These are phyloP conservation scores for Pentamera pediparva DNA, from an alignment of 53 echinoderm and acorn worm species.

Conservation along the genomic window DNA sequence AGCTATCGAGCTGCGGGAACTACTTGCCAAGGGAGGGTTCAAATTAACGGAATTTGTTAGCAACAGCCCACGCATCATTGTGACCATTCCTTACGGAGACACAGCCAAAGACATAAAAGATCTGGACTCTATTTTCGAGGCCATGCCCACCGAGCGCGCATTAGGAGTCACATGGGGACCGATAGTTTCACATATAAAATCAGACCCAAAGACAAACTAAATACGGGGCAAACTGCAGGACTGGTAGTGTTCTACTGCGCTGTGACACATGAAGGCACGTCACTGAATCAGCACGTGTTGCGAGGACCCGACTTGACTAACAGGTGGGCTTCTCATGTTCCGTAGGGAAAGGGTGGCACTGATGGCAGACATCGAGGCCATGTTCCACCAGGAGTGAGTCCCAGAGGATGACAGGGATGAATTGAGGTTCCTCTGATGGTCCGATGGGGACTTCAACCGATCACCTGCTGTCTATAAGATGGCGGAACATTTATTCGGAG, in stretches of 20 bases:
- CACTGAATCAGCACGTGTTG: constrained; percentile 27
- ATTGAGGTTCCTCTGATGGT: constrained; percentile 60
- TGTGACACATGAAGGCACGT: neutral
- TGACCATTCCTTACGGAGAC: constrained; percentile 36
- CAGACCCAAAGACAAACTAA: constrained; percentile 5
- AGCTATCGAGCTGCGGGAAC: constrained; percentile 9
- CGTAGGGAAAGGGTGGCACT: constrained; percentile 43
- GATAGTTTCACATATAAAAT: constrained; percentile 24
- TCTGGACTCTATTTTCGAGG: constrained; percentile 40
- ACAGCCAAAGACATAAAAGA: constrained; percentile 27
- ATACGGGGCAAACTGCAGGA: constrained; percentile 27
- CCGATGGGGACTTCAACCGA: constrained; percentile 11
- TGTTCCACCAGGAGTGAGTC: constrained; percentile 63
- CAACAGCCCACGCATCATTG: constrained; percentile 36
- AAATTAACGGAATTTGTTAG: constrained; percentile 51
- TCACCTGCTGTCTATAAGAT: constrained; percentile 43
- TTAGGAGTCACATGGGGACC: constrained; percentile 6
- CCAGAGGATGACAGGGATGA: constrained; percentile 34
- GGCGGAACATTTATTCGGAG: constrained; percentile 67
- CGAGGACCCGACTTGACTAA: constrained; percentile 42
- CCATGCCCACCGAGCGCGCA: constrained; percentile 37
- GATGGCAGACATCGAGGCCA: constrained; percentile 52
- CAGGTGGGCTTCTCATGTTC: constrained; percentile 19
- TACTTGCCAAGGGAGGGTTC: constrained; percentile 41
- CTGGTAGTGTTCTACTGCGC: constrained; percentile 28